A percentile compares a stretch with the other conserved stretches of the same genome.
Conservation (phyloP, 2,797 vertebrate genomes). For the Xenops minutus region DNA sequence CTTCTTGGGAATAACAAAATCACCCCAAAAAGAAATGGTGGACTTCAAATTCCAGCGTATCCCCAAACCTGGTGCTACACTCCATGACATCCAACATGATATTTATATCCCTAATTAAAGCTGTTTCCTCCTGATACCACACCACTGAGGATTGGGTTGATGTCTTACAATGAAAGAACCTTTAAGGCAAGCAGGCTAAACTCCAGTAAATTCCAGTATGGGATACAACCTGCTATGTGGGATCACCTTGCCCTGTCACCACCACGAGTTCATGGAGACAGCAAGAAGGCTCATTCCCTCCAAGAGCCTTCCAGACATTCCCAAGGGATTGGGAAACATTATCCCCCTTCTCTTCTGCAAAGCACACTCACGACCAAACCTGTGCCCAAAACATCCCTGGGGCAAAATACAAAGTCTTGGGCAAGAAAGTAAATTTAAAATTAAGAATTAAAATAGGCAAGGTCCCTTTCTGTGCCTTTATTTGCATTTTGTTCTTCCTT, state of each 20-base stretch:
- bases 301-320: not conserved
- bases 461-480: not conserved
- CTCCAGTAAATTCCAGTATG: not conserved
- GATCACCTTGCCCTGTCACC: not conserved
- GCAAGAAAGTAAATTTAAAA: not conserved
- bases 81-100: rapidly evolving
- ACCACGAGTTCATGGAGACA: rapidly evolving
- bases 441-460: not conserved
- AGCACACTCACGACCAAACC: not conserved
- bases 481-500: slow-evolving; percentile 36
- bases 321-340: not conserved
- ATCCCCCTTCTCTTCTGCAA: not conserved
- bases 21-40: not conserved
- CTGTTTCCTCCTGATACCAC: not conserved
- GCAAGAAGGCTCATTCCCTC: not conserved
- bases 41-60: not conserved
- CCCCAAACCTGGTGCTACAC: not conserved
- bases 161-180: not conserved
- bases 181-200: not conserved
- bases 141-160: not conserved
- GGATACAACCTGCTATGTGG: not conserved
- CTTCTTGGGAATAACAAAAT: not conserved
- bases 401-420: not conserved
- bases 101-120: rapidly evolving
- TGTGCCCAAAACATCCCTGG: not conserved